Conservation (phyloP, 1,140 invertebrate genomes). For the Rhynchophorus ferrugineus region DNA sequence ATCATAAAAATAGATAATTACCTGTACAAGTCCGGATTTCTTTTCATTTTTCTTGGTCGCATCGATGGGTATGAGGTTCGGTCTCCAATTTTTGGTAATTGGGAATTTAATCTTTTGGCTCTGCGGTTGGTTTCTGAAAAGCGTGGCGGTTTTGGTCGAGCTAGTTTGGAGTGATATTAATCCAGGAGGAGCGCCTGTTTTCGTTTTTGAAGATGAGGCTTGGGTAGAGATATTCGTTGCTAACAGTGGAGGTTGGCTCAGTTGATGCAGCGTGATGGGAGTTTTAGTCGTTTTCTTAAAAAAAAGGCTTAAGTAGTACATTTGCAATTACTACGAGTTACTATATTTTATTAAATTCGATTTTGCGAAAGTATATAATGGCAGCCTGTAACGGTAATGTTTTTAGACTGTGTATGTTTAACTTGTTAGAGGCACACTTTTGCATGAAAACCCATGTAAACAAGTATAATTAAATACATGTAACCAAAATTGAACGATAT, state of each 20-base stretch:
- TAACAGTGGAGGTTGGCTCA: slow-evolving; percentile 31
- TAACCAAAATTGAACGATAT: no score
- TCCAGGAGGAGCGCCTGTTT: slow-evolving; percentile 31
- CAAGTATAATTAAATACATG: no score
- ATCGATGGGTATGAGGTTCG: slow-evolving; percentile 59
- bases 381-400: no score
- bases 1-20: slow-evolving; percentile 8
- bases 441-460: no score
- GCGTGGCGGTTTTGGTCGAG: slow-evolving; percentile 27
- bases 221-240: slow-evolving; percentile 13
- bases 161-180: slow-evolving; percentile 37
- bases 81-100: slow-evolving; percentile 53
- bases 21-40: slow-evolving; percentile 35
- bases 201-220: slow-evolving; percentile 23
- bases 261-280: slow-evolving; percentile 37
- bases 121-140: slow-evolving; percentile 32
- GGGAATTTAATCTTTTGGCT: slow-evolving; percentile 45
- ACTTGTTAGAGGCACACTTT: no score
- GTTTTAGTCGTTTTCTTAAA: slow-evolving; percentile 29
- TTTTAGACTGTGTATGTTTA: no score
- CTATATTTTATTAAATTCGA: no score
- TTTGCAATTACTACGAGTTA: no score
- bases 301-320: no score
- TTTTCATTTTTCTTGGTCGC: slow-evolving; percentile 31
- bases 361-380: no score